Evolutionary conservation across 2,797 vertebrate species (phyloP).

Genomic region (Coilia nasus): DNA sequence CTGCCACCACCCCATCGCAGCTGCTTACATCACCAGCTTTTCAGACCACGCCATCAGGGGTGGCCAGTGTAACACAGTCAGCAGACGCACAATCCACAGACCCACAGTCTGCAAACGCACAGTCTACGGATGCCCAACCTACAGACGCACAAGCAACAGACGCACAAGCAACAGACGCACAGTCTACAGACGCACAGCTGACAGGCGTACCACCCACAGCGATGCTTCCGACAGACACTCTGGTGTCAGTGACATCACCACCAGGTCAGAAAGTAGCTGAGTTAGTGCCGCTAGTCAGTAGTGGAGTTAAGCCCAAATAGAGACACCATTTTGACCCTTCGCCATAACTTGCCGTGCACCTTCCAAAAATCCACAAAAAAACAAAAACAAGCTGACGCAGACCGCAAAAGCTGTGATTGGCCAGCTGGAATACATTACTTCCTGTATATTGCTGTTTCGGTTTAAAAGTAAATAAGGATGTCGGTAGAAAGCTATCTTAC

Average conservation of each 20-base stretch:
- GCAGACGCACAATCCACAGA: constrained; percentile 21
- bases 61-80: constrained; percentile 7
- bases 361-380: no score
- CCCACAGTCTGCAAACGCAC: constrained; percentile 30
- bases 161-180: neutral
- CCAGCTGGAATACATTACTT: no score
- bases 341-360: no score
- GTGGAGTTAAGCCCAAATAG: no score
- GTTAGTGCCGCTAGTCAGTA: no score
- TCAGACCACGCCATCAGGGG: neutral
- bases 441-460: no score
- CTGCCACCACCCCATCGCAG: neutral
- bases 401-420: no score
- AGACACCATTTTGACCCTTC: no score
- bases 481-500: no score
- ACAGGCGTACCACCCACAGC: neutral
- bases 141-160: constrained; percentile 19
- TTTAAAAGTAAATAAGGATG: no score
- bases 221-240: neutral
- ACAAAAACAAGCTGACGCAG: no score
- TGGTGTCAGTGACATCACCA: constrained; percentile 22
- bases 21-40: constrained; percentile 8
- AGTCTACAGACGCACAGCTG: constrained; percentile 21
- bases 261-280: constrained; percentile 36
- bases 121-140: neutral